Evolutionary conservation across 2,113 vertebrate species (phyloP), one percentile per base, ranked within the genome.

Genomic region (Grammomys dolichurus): DNA sequence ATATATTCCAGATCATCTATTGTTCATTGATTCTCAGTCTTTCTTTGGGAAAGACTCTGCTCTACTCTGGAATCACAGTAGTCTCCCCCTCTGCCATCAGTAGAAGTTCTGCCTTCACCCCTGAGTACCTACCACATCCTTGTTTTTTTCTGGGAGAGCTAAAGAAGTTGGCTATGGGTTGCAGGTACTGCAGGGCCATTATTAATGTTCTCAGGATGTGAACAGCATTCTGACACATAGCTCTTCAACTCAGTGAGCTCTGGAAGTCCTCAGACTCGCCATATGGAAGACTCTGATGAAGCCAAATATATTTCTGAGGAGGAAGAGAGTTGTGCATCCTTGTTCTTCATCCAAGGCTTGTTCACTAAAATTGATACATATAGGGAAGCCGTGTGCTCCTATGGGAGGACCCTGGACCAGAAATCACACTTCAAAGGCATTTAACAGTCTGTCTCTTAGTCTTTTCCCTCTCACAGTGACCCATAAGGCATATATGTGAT

Each of bases 1-100:
- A 2, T 26, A 3, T 33, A 33, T 2, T 7, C 0, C 20, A 33
- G 43, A 24, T 6, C 7, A 33, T 31, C 14, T 24, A 10, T 3
- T 43, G 31, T 26, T 75, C 56, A 54, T 28, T 8, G 1, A 85
- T 76, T 67, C 76, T 10, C 14, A 17, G 12, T 48, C 31, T 63
- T 82, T 81, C 48, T 75, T 67, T 78, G 33, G 73, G 67, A 60
- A 69, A 78, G 56, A 54, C 3, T 70, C n/a, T 72, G 26, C 22
- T 20, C 28, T 63, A 28, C 24, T 76, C 65, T 85, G 14, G 31
- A 19, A 58, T 77, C 51, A 67, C n/a, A 24, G 24, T 3, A 26
- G 69, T 40, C 5, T 10, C 8, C 73, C n/a, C 31, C 24, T 20
- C 9, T 13, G 19, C 19, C 84, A n/a, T 16, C 67, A 76, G 58